Evolutionary conservation across 2,113 vertebrate genomes (phyloP).

Genomic region (Albula glossodonta): DNA sequence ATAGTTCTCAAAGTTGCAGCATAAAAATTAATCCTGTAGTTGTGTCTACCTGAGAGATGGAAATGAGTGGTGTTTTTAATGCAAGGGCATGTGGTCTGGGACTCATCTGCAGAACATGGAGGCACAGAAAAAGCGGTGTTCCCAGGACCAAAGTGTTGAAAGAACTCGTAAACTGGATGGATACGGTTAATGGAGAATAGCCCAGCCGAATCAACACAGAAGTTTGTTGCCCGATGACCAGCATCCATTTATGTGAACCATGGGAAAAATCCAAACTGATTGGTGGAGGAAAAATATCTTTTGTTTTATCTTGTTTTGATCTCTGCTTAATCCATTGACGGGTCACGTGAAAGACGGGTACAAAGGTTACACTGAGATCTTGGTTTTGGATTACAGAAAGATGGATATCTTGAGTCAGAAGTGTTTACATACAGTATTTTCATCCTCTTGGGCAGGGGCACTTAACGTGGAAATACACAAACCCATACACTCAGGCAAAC

Average conservation of each 20-base stretch:
- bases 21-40: neutral
- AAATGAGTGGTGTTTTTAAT: neutral
- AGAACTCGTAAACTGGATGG: neutral
- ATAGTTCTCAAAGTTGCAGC: neutral
- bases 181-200: neutral
- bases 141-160: neutral
- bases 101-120: neutral
- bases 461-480: neutral
- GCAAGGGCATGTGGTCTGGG: neutral
- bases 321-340: neutral
- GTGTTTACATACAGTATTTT: neutral
- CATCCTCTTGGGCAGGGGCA: neutral
- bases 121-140: neutral
- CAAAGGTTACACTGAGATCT: neutral
- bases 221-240: neutral
- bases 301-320: neutral
- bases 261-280: neutral
- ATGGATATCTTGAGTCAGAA: neutral
- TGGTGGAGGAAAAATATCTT: neutral
- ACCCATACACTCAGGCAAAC: neutral
- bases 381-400: neutral
- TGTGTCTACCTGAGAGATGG: neutral
- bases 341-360: neutral
- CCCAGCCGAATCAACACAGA: slow-evolving; percentile 1
- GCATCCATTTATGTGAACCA: neutral